phyloP scores from a whole-genome alignment of 1,140 invertebrate genomes.

The Triops cancriformis region DNA sequence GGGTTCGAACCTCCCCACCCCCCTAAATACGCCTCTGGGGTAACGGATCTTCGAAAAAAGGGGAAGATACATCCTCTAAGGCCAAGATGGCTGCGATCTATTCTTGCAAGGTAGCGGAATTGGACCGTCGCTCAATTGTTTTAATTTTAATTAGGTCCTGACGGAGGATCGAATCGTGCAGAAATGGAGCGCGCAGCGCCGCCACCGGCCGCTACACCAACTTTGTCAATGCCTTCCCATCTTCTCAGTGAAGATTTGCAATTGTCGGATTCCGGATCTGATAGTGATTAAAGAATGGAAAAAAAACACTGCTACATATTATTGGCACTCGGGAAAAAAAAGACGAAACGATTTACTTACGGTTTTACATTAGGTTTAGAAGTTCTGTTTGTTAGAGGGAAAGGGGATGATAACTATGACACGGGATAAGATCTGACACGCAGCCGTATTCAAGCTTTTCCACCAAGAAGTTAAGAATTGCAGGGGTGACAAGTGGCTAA shows the following conservation, averaged over 20 bases:
- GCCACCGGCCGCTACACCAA: constrained; percentile 30
- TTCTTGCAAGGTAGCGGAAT: too few relatives aligned
- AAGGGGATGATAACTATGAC: neutral
- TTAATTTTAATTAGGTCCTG: neutral
- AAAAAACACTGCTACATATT: neutral
- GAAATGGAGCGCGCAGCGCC: constrained; percentile 17
- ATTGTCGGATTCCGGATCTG: constrained; percentile 63
- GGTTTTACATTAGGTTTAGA: neutral
- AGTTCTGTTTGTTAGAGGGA: neutral
- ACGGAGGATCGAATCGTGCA: neutral
- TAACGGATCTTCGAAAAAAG: too few relatives aligned
- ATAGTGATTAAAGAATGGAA: constrained; percentile 41
- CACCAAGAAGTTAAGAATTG: neutral
- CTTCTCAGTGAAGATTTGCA: constrained; percentile 64
- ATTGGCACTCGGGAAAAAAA: neutral
- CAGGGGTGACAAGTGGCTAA: too few relatives aligned
- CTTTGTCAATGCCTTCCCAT: constrained; percentile 46
- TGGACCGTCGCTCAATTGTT: too few relatives aligned
- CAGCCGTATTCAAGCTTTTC: neutral
- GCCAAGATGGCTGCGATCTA: too few relatives aligned
- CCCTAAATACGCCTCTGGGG: too few relatives aligned
- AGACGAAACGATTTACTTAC: neutral
- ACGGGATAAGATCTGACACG: neutral
- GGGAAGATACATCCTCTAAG: too few relatives aligned
- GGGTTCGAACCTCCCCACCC: too few relatives aligned